phyloP scores from a whole-genome alignment of 2,888 invertebrate genomes.

The Lepidochitona cinerea region DNA sequence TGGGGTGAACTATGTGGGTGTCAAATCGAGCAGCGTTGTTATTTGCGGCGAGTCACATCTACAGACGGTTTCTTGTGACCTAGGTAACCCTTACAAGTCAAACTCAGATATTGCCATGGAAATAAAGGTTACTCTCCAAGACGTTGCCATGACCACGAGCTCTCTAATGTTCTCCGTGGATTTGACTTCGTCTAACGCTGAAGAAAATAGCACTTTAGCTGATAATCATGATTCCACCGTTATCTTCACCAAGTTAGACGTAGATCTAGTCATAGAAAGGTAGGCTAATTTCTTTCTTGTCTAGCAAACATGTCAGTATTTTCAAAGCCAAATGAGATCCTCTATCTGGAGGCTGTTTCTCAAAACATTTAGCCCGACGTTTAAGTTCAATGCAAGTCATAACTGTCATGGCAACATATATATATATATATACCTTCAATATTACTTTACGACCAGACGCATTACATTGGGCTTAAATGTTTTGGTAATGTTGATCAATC shows the following conservation, averaged over 20 bases:
- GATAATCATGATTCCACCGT: background rate
- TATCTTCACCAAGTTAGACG: background rate
- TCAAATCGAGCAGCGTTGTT: background rate
- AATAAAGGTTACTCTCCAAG: background rate
- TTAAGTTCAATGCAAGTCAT: too few species aligned
- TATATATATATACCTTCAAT: too few species aligned
- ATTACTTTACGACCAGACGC: too few species aligned
- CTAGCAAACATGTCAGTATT: too few species aligned
- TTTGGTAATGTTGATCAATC: too few species aligned
- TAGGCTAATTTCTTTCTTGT: too few species aligned
- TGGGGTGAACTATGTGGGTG: background rate
- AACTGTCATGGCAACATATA: too few species aligned
- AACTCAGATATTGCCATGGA: background rate
- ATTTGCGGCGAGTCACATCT: too few species aligned
- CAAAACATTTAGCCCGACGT: too few species aligned
- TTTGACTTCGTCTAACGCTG: background rate
- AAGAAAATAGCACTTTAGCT: background rate
- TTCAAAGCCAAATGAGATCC: too few species aligned
- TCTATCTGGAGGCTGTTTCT: too few species aligned
- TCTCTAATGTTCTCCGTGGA: background rate
- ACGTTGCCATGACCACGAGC: background rate
- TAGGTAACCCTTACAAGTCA: background rate
- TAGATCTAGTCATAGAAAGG: background rate
- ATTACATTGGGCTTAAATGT: too few species aligned
- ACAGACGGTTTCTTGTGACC: background rate